Conservation (phyloP, 2,113 vertebrate genomes). For the Gasterosteus nipponicus region DNA sequence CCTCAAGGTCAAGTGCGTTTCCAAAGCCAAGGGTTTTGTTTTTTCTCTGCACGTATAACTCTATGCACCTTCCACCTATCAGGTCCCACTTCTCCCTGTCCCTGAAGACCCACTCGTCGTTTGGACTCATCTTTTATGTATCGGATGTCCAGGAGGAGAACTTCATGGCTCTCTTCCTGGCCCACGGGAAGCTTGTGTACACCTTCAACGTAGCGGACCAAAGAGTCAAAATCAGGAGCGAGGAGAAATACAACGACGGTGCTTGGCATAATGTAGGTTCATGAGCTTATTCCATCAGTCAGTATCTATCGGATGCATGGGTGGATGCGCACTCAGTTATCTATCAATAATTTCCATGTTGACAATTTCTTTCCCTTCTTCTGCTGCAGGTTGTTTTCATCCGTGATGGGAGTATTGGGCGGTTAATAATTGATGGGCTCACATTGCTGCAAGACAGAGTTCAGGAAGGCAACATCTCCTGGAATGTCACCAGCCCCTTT, state of each 20-base stretch:
- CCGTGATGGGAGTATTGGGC: constrained; percentile 84
- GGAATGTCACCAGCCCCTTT: constrained; percentile 85
- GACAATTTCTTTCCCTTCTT: constrained; percentile 24
- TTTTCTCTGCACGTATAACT: constrained; percentile 17
- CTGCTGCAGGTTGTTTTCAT: constrained; percentile 87
- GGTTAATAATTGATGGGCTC: constrained; percentile 88
- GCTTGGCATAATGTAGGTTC: constrained; percentile 92
- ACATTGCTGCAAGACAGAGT: constrained; percentile 84
- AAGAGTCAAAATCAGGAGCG: constrained; percentile 88
- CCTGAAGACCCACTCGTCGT: constrained; percentile 90
- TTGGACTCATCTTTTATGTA: constrained; percentile 91
- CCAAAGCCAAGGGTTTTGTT: constrained; percentile 6
- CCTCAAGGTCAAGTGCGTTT: constrained; percentile 11
- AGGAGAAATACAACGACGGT: constrained; percentile 90
- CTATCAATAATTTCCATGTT: constrained; percentile 2
- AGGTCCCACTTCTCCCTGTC: constrained; percentile 92
- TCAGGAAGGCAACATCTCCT: constrained; percentile 59
- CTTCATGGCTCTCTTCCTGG: constrained; percentile 90
- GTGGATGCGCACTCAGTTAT: background rate
- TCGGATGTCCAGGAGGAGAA: constrained; percentile 87
- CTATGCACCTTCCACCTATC: constrained; percentile 18
- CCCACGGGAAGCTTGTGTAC: constrained; percentile 88
- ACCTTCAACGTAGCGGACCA: constrained; percentile 88
- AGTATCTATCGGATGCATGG: background rate
- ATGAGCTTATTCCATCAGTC: background rate